Base-by-base conservation (phyloP, 2,888 invertebrate genomes). In the Scaptomyza caliginosa region DNA sequence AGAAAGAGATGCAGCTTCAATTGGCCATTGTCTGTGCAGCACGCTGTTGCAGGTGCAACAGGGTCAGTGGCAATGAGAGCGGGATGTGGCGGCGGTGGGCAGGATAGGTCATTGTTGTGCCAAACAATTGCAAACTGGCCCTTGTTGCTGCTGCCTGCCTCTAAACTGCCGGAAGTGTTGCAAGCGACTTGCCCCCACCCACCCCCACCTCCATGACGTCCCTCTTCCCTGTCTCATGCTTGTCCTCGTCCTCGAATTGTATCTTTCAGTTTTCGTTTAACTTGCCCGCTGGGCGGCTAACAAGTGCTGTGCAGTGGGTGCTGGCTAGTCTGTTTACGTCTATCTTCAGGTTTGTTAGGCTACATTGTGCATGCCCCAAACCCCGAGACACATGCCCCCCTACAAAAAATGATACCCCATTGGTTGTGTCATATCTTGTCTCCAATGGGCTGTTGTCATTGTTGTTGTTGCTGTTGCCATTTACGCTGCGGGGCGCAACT, bases 151-250 rank as follows among this genome's bases (percentile, higher is more conserved):
- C 17, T 45, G 26, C 45, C 28, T 58, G 64, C 59, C 74, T 64
- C 57, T 67, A 74, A 74, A 73, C 82, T 64, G 82, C 82, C 84
- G 84, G 78, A 81, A 84, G 81, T 77, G 78, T 54, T 58, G 48
- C n/a, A 45, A 10, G 26, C 21, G 30, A 10, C 11, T n/a, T n/a
- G n/a, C 16, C n/a, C 26, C 0, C 17, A 4, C 16, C 23, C n/a
- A n/a, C 10, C 4, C 39, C 0, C 19, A 3, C 19, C 45, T 4
- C 7, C 19, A n/a, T n/a, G n/a, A n/a, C n/a, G n/a, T n/a, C 4
- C 40, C 2, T 11, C 4, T 16, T 7, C 11, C 8, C n/a, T n/a
- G 28, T 45, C 28, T 17, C n/a, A 17, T 38, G 38, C 23, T 26
- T 23, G 13, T 30, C 45, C 19, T 30, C 28, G 36, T 17, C 17